These are phyloP conservation scores for Rhadina sibilatrix DNA, from an alignment of 2,113 vertebrate genomes.

Conservation along the genomic window DNA sequence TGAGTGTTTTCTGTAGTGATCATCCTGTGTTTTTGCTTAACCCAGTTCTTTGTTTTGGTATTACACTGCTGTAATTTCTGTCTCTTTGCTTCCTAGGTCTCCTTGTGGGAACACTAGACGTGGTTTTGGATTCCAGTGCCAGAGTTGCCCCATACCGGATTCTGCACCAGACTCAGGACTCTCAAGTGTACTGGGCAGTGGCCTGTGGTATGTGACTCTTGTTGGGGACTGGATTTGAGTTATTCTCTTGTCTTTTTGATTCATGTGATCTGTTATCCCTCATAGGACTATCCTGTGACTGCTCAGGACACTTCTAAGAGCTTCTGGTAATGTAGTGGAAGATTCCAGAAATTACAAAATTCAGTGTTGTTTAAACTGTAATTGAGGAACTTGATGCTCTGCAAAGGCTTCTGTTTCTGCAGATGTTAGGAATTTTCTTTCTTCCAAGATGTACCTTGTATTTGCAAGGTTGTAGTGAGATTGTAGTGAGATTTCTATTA, in stretches of 20 bases:
- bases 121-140: conserved; percentile 96
- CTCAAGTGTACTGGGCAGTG: conserved; percentile 93
- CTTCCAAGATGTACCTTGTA: neutral
- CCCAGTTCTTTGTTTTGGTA: neutral
- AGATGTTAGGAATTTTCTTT: neutral
- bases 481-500: neutral
- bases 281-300: neutral
- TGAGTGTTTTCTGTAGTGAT: neutral
- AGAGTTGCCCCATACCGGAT: conserved; percentile 95
- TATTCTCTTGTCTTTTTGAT: neutral
- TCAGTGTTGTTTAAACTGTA: neutral
- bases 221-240: neutral
- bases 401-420: neutral
- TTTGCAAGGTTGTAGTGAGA: neutral
- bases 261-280: neutral
- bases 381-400: neutral
- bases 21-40: neutral
- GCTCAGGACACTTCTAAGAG: neutral
- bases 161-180: conserved; percentile 93
- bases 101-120: conserved; percentile 93
- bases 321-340: neutral
- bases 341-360: neutral
- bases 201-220: conserved; percentile 80
- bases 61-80: neutral
- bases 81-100: conserved; percentile 77